Evolutionary conservation across 2,113 vertebrate genomes (phyloP).

Genomic region (Isurus oxyrinchus): DNA sequence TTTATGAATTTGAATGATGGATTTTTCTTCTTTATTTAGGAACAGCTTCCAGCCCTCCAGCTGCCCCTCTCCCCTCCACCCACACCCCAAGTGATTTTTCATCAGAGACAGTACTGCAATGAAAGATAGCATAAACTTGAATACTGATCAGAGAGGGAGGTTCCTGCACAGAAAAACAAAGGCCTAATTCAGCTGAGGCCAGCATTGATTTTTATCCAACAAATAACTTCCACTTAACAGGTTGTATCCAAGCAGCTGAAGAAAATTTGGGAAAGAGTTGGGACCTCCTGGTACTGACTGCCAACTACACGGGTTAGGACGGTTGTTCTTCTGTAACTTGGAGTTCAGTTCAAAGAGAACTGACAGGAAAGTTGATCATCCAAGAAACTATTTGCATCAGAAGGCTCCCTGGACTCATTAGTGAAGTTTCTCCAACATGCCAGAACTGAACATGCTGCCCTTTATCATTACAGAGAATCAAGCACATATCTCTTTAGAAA

Average conservation of each 20-base stretch:
- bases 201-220: slow-evolving; percentile 10
- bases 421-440: not conserved
- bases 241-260: slow-evolving; percentile 24
- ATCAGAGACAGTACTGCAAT: not conserved
- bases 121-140: not conserved
- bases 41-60: not conserved
- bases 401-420: not conserved
- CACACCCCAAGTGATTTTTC: not conserved
- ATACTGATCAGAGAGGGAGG: not conserved
- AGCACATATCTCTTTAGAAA: not conserved
- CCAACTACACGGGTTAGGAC: not conserved
- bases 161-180: not conserved
- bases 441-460: not conserved
- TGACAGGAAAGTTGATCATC: not conserved
- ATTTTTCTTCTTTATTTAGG: not conserved
- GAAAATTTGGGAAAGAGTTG: not conserved
- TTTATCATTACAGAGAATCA: not conserved
- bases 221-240: slow-evolving; percentile 11
- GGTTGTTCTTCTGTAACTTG: not conserved
- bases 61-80: too few relatives aligned
- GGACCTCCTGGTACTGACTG: not conserved
- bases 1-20: not conserved
- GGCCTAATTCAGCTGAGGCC: not conserved
- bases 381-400: not conserved
- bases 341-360: not conserved